phyloP scores from a whole-genome alignment of 2,888 invertebrate species.

The Coelopa pilipes region DNA sequence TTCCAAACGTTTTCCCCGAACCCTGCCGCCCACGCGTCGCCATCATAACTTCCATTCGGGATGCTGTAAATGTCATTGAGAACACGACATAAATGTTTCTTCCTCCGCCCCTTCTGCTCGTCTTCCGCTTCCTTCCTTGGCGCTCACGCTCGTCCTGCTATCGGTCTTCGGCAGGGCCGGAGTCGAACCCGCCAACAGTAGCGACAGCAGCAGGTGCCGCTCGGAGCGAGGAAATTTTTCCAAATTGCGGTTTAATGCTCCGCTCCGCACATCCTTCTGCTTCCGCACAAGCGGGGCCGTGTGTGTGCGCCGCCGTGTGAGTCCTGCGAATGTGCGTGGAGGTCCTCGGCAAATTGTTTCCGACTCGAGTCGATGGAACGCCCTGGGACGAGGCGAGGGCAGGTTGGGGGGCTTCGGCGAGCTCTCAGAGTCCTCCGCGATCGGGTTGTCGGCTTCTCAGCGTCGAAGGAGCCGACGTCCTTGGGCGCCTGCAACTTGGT shows the following conservation, averaged over 20 bases:
- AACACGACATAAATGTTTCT: constrained; percentile 12
- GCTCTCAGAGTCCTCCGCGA: too few relatives aligned
- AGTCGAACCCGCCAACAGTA: not conserved
- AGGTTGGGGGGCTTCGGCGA: too few relatives aligned
- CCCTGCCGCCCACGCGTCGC: not conserved
- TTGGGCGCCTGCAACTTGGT: too few relatives aligned
- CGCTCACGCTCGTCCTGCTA: too few relatives aligned
- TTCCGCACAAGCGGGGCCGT: not conserved
- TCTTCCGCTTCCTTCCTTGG: too few relatives aligned
- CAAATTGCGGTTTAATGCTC: constrained; percentile 26
- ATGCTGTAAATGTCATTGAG: constrained; percentile 24
- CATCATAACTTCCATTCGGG: constrained; percentile 6
- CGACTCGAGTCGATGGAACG: too few relatives aligned
- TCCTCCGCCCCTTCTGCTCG: not conserved
- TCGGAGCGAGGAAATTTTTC: constrained; percentile 2
- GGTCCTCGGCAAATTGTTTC: too few relatives aligned
- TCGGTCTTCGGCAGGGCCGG: too few relatives aligned
- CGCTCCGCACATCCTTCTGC: not conserved
- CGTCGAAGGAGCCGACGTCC: too few relatives aligned
- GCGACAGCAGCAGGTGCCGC: constrained; percentile 12
- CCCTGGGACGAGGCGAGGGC: too few relatives aligned
- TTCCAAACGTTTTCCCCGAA: not conserved
- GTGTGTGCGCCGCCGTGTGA: not conserved
- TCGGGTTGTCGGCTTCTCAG: too few relatives aligned
- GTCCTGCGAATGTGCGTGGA: too few relatives aligned